These are phyloP conservation scores for Sinella curviseta DNA, from an alignment of 1,140 invertebrate species.

Conservation along the genomic window DNA sequence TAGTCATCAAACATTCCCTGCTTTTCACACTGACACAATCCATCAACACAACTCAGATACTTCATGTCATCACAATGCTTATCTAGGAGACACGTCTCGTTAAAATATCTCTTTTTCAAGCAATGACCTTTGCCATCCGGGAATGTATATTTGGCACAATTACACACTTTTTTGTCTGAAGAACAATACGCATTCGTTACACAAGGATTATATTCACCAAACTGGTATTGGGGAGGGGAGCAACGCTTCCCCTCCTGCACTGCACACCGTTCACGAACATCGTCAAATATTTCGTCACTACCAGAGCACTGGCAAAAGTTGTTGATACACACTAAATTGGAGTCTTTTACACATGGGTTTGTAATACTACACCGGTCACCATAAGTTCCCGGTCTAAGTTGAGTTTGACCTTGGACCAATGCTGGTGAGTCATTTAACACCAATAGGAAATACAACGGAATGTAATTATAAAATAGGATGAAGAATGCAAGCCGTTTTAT, in stretches of 20 bases:
- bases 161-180: constrained; percentile 7
- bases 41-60: constrained; percentile 33
- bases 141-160: constrained; percentile 29
- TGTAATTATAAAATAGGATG: neutral
- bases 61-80: constrained; percentile 32
- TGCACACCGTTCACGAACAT: constrained; percentile 32
- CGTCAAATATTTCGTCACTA: constrained; percentile 30
- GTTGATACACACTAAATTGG: constrained; percentile 32
- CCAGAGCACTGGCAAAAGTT: constrained; percentile 32
- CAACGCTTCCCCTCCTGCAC: constrained; percentile 34
- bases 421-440: neutral
- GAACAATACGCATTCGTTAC: constrained; percentile 35
- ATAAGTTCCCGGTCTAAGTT: neutral
- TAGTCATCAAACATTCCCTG: constrained; percentile 31
- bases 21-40: constrained; percentile 29
- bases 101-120: constrained; percentile 32
- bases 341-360: constrained; percentile 30
- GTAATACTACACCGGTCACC: constrained; percentile 2
- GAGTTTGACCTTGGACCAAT: neutral
- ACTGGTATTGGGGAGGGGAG: constrained; percentile 23
- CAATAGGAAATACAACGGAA: neutral
- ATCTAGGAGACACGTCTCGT: constrained; percentile 25
- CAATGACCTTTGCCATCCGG: constrained; percentile 29
- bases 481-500: neutral
- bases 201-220: constrained; percentile 36